Evolutionary conservation across 2,113 vertebrate species (phyloP).

Genomic region (Gopherus evgoodei): DNA sequence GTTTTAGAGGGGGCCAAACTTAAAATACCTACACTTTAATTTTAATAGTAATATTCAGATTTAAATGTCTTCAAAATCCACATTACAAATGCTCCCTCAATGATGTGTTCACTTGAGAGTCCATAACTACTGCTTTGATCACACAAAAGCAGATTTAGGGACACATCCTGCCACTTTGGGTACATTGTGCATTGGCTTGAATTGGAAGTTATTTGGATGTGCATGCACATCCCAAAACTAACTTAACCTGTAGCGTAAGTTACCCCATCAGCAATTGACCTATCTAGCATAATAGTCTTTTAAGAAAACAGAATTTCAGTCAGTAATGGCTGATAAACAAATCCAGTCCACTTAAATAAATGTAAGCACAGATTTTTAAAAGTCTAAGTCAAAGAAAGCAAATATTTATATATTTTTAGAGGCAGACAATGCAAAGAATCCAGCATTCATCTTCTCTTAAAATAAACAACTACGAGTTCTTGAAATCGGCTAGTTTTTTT

Average conservation of each 20-base stretch:
- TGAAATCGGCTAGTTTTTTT: not conserved
- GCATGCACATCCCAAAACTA: not conserved
- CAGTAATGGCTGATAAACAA: slow-evolving; percentile 18
- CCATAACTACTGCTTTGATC: not conserved
- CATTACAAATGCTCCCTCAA: not conserved
- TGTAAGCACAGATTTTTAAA: not conserved
- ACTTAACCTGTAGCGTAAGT: slow-evolving; percentile 33
- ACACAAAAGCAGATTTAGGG: slow-evolving; percentile 4
- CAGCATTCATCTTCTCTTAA: not conserved
- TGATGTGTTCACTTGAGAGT: slow-evolving; percentile 2
- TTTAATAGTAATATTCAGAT: not conserved
- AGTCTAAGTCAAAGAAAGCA: not conserved
- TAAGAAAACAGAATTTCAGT: not conserved
- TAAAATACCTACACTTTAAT: not conserved
- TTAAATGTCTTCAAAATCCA: not conserved
- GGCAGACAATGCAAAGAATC: not conserved
- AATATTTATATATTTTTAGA: not conserved
- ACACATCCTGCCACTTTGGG: not conserved
- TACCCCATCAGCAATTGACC: slow-evolving; percentile 9
- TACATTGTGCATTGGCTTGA: not conserved
- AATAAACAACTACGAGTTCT: not conserved
- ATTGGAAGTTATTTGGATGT: not conserved
- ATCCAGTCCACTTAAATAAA: slow-evolving; percentile 21
- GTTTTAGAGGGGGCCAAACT: not conserved
- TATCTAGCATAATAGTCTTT: not conserved